phyloP scores from a whole-genome alignment of 2,888 invertebrate species.

The Penaeus monodon region DNA sequence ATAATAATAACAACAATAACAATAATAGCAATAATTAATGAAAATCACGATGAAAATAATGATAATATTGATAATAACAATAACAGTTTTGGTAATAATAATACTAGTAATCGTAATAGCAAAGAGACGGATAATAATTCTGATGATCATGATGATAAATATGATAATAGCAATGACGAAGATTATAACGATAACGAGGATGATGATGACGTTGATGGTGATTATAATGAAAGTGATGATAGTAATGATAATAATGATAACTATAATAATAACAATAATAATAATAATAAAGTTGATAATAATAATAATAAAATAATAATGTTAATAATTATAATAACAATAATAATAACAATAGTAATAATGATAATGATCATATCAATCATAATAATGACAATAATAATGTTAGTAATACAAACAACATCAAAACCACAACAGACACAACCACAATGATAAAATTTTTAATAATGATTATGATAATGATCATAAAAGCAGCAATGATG shows the following conservation, averaged over 20 bases:
- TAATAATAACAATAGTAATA: conserved; percentile 8
- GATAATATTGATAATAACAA: no score
- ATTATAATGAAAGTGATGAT: neutral
- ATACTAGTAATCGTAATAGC: no score
- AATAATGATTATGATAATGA: neutral
- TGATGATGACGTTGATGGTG: neutral
- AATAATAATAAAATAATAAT: neutral
- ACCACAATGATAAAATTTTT: no score
- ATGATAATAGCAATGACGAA: no score
- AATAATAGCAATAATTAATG: no score
- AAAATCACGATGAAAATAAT: no score
- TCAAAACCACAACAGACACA: no score
- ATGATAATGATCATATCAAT: neutral
- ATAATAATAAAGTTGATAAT: neutral
- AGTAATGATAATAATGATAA: neutral
- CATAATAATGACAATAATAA: neutral
- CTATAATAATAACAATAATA: neutral
- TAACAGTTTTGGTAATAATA: no score
- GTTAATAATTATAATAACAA: neutral
- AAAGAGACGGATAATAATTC: no score
- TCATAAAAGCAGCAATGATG: neutral
- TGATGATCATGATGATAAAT: no score
- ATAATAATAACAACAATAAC: no score
- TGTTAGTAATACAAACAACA: neutral
- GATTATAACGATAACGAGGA: no score